Evolutionary conservation across 2,797 vertebrate genomes (phyloP).

Genomic region (Oceanodroma leucorhoa): DNA sequence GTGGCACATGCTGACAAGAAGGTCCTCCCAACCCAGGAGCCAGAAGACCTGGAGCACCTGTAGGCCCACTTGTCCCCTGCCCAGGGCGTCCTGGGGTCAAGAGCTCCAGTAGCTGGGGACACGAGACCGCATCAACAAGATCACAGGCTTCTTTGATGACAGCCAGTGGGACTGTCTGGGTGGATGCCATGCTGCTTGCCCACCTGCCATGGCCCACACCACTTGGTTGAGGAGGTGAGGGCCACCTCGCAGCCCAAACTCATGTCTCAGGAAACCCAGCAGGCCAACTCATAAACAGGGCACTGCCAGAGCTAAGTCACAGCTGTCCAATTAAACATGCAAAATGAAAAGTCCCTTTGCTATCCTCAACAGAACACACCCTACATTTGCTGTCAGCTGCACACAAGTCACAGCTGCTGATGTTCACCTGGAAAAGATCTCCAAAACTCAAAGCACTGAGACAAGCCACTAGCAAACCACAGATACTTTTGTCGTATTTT

Average conservation of each 20-base stretch:
- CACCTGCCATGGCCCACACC: background rate
- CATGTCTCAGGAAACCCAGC: background rate
- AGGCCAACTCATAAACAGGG: background rate
- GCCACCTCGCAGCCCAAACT: background rate
- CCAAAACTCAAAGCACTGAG: background rate
- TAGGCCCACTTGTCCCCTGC: background rate
- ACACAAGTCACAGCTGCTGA: background rate
- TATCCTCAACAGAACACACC: background rate
- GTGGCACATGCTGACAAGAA: background rate
- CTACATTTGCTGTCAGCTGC: background rate
- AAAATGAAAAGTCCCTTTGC: background rate
- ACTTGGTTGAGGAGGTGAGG: background rate
- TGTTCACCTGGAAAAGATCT: background rate
- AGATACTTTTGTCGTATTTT: background rate
- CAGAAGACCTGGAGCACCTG: background rate
- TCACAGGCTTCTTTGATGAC: background rate
- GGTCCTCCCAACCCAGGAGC: background rate
- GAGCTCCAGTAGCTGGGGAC: background rate
- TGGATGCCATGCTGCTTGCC: fast-evolving
- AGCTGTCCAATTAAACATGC: background rate
- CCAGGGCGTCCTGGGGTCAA: background rate
- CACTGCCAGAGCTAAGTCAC: background rate
- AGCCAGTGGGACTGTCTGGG: background rate
- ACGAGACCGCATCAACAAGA: fast-evolving
- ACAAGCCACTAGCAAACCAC: background rate